Evolutionary conservation across 1,140 invertebrate species (phyloP).

Genomic region (Mamestra configurata): DNA sequence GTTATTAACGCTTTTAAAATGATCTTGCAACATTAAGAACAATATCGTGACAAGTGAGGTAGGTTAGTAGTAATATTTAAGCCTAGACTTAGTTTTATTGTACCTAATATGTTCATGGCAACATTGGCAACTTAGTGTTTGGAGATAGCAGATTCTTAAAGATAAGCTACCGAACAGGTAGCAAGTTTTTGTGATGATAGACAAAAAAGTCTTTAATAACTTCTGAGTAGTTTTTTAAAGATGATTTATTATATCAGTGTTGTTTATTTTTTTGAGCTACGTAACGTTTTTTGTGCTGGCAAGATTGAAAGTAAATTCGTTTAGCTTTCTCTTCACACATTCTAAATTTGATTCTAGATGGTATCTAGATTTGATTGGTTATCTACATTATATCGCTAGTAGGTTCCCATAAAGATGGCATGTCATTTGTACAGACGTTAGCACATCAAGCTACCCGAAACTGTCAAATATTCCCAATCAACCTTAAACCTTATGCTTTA

Average conservation of each 20-base stretch:
- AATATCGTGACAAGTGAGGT: too few relatives aligned
- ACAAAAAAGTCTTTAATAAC: neutral
- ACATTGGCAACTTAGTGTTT: neutral
- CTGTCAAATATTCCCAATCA: too few relatives aligned
- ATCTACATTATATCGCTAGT: too few relatives aligned
- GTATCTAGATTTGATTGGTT: too few relatives aligned
- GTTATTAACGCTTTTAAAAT: too few relatives aligned
- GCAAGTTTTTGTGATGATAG: neutral
- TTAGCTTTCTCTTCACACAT: neutral
- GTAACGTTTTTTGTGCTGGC: neutral
- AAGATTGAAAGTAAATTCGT: neutral
- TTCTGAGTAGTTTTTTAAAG: conserved; percentile 1
- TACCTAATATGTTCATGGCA: neutral
- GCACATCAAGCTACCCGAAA: too few relatives aligned
- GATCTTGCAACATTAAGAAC: too few relatives aligned
- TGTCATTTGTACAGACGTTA: too few relatives aligned
- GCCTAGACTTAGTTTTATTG: neutral
- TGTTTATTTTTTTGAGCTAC: neutral
- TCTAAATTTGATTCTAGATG: neutral
- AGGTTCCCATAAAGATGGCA: too few relatives aligned
- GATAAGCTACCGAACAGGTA: neutral
- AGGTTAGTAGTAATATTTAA: too few relatives aligned
- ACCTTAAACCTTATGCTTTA: too few relatives aligned
- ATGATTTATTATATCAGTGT: conserved; percentile 1
- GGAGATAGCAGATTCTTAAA: neutral